Evolutionary conservation across 2,888 invertebrate species (phyloP), one percentile per base, ranked within the genome.

Genomic region (Parnassius orleans): DNA sequence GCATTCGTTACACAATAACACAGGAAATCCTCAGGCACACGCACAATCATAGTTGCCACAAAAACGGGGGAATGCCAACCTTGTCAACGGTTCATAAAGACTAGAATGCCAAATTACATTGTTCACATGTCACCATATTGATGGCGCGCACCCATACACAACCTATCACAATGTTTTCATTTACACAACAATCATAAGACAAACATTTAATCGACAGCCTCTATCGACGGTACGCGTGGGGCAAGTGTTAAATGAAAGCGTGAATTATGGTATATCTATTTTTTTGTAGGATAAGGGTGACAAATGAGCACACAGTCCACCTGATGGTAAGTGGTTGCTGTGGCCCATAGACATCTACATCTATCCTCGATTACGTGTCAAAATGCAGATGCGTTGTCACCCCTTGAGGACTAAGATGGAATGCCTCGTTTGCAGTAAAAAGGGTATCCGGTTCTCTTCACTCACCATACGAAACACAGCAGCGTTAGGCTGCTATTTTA

Each of bases 121-220:
- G 46, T 3, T 14, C 9, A 7, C 15, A 9, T 9, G 9, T n/a
- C 9, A 14, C 33, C 3, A 7, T 1, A 33, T 33, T 33, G 14
- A 10, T 44, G 19, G 24, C 19, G 19, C 41, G 14, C 58, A 51
- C 43, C 11, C 47, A 54, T 47, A 9, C 62, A 12, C 19, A 63
- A 58, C 57, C 62, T 63, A 63, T 54, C 44, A 63, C 62, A 63
- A 63, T 54, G 58, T 63, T 54, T 58, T 55, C 62, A 48, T 50
- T 53, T 15, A 24, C 1, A 54, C 60, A 43, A 58, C 62, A 51
- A 58, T 58, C 58, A 51, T 63, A 54, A 63, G 50, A 46, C 58
- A 63, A 63, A 54, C 54, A 57, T 63, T 53, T 54, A 63, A 63
- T 63, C 54, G 62, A 54, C 58, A 51, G 51, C 48, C 41, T 44